Conservation (phyloP, 2,113 vertebrate species). For the Cyphomyrus plagiostoma region DNA sequence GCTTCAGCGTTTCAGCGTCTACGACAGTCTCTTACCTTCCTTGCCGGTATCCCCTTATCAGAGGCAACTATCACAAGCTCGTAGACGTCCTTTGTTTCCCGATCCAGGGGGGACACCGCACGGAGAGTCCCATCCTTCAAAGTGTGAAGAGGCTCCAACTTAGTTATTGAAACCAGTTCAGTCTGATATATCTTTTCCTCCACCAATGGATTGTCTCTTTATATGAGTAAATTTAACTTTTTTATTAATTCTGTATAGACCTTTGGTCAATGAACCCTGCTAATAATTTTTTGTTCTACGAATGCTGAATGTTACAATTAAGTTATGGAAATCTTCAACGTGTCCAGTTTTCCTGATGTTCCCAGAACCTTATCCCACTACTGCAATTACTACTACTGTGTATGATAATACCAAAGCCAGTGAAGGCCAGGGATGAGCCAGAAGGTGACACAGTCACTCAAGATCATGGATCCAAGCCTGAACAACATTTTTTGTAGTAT, state of each 20-base stretch:
- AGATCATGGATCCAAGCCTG: neutral
- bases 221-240: neutral
- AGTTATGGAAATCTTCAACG: neutral
- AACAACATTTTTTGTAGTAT: neutral
- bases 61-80: conserved; percentile 55
- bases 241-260: neutral
- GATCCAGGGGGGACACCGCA: conserved; percentile 51
- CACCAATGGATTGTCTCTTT: neutral
- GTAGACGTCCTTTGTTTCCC: conserved; percentile 56
- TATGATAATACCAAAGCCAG: neutral
- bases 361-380: neutral
- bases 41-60: conserved; percentile 56
- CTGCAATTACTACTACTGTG: neutral
- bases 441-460: neutral
- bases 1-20: neutral
- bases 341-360: neutral
- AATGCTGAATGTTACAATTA: neutral
- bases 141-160: neutral
- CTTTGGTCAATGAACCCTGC: neutral
- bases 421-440: neutral
- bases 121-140: conserved; percentile 61
- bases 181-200: neutral
- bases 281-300: neutral
- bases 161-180: neutral
- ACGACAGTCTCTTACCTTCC: conserved; percentile 48